These are phyloP conservation scores for Paradisaea rubra DNA, from an alignment of 2,113 vertebrate species.

Conservation along the genomic window DNA sequence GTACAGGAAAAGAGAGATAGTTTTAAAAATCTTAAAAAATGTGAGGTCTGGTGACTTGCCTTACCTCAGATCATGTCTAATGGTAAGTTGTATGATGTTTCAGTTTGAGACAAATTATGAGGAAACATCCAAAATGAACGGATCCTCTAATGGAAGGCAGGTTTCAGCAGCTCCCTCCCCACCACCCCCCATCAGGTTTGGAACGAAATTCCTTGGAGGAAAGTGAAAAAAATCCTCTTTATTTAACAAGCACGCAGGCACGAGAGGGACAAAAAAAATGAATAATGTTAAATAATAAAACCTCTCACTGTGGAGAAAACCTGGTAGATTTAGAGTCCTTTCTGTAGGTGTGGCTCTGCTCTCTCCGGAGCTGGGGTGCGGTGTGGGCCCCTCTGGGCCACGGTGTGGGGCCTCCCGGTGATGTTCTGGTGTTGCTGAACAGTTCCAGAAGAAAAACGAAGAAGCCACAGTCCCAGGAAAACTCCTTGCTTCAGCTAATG, in stretches of 20 bases:
- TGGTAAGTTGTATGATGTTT: not conserved
- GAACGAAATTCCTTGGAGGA: not conserved
- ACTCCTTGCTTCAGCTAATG: not conserved
- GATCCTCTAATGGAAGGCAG: not conserved
- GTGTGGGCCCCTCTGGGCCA: not conserved
- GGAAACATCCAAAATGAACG: not conserved
- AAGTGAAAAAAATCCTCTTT: not conserved
- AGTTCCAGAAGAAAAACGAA: not conserved
- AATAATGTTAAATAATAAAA: not conserved
- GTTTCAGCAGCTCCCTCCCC: not conserved
- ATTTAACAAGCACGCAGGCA: not conserved
- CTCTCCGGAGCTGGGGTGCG: not conserved
- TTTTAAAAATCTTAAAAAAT: not conserved
- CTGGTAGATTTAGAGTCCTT: not conserved
- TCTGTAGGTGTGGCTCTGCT: not conserved
- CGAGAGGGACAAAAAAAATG: not conserved
- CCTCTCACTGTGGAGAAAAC: not conserved
- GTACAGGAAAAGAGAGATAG: not conserved
- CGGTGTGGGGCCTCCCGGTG: not conserved
- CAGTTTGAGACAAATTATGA: not conserved
- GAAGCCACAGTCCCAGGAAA: not conserved
- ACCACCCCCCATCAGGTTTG: not conserved
- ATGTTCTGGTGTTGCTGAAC: not conserved
- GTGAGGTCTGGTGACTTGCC: not conserved
- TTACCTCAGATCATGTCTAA: not conserved